phyloP scores from a whole-genome alignment of 2,113 vertebrate genomes.

The Ramphastos sulfuratus region DNA sequence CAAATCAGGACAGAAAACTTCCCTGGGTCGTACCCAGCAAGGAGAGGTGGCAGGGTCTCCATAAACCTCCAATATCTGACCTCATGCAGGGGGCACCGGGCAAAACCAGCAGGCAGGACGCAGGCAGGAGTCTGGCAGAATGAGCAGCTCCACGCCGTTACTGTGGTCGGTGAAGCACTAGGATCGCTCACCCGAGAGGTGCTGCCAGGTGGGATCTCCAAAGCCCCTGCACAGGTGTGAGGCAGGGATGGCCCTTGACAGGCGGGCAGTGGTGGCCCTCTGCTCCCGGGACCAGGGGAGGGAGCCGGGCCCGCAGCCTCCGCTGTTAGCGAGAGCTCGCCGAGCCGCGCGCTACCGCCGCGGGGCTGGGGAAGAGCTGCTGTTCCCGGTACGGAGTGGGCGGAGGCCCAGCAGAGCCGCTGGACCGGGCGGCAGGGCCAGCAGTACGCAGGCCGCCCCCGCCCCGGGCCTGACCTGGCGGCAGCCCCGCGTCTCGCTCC shows the following conservation, averaged over 20 bases:
- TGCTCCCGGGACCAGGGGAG: not conserved
- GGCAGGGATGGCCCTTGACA: not conserved
- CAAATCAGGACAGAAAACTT: not conserved
- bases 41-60: not conserved
- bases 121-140: too few species aligned
- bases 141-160: not conserved
- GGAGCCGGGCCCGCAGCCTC: not conserved
- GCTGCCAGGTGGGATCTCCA: not conserved
- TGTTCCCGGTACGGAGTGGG: not conserved
- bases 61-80: not conserved
- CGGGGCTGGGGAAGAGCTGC: not conserved
- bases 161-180: not conserved
- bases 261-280: too few species aligned
- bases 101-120: accelerated
- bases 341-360: not conserved
- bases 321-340: not conserved
- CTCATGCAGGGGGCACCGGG: not conserved
- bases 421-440: not conserved
- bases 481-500: not conserved
- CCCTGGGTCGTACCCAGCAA: not conserved
- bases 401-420: not conserved
- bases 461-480: not conserved
- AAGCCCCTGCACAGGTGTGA: not conserved
- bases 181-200: not conserved
- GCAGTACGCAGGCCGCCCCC: not conserved